Base-by-base conservation (phyloP, 2,797 vertebrate species). In the Microtus obscurus region DNA sequence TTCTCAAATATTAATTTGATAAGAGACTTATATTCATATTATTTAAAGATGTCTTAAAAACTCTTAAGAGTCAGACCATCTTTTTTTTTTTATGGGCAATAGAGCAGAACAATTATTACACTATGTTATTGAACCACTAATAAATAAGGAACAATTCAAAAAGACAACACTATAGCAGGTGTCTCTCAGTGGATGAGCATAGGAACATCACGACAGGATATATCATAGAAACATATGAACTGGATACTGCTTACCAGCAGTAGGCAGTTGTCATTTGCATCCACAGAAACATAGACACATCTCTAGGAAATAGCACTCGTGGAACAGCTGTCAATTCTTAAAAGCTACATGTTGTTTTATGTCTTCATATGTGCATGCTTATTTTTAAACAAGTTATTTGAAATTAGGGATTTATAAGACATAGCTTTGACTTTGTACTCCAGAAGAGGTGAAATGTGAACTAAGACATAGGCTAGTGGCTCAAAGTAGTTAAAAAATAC, bases 321-420 rank as follows among this genome's bases (percentile, higher is more conserved):
- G 16, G 10, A 37, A n/a, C 21, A 69, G 37, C 23, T 53, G 13
- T 25, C 13, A 53, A 1, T 53, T 27, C 23, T 65, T 71, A 53
- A 37, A 51, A 86, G 45, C 2, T 37, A 37, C 45, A 1, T 37
- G 37, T 3, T 29, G 67, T 29, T 34, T 48, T 65, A 34, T 3
- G 1, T 65, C 40, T 45, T 65, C 21, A 3, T 4, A 23, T 23
- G 17, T 67, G 43, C 37, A 43, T 29, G 21, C 4, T 17, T 63
- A 43, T 31, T 98, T 96, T 97, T 48, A 97, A 97, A 97, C 88
- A 98, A 96, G 91, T 96, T 94, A 94, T 97, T 98, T 96, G 94
- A 91, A 90, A 65, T 78, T 90, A 95, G 31, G 45, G 56, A 48
- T 92, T 94, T 89, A 2, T 10, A 97, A 87, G 53, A 5, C 5